Evolutionary conservation across 2,113 vertebrate genomes (phyloP).

Genomic region (Channa maculata): DNA sequence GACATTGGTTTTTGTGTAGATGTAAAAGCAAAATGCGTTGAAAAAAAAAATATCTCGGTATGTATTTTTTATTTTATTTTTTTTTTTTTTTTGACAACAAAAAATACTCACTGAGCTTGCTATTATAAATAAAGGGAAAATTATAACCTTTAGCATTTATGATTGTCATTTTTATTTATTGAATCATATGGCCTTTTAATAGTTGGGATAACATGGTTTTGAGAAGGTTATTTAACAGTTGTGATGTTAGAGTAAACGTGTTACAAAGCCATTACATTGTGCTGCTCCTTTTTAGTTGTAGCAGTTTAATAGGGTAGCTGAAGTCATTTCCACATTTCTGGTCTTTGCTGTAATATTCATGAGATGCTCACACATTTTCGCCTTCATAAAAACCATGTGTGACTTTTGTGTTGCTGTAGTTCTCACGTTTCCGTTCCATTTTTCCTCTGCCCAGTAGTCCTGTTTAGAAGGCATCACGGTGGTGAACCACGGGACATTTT

Average conservation of each 20-base stretch:
- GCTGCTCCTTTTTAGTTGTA: not conserved
- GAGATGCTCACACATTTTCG: too few relatives aligned
- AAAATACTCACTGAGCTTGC: constrained; percentile 30
- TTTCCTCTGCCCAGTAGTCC: too few relatives aligned
- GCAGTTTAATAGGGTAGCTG: too few relatives aligned
- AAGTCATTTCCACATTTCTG: too few relatives aligned
- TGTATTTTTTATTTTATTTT: constrained; percentile 15
- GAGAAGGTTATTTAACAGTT: not conserved
- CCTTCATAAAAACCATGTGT: too few relatives aligned
- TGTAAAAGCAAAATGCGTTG: constrained; percentile 23
- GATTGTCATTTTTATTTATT: constrained; percentile 4
- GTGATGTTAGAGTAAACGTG: not conserved
- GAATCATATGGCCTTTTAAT: not conserved
- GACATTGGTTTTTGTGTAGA: constrained; percentile 32
- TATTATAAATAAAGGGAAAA: constrained; percentile 62
- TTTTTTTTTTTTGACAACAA: constrained; percentile 27
- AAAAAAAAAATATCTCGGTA: not conserved
- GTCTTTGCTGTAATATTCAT: too few relatives aligned
- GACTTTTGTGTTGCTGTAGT: too few relatives aligned
- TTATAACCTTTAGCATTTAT: not conserved
- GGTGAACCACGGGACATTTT: too few relatives aligned
- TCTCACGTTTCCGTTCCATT: too few relatives aligned
- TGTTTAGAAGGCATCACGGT: too few relatives aligned
- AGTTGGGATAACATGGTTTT: not conserved
- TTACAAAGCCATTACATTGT: not conserved